A percentile compares a stretch with the other conserved stretches of the same genome.
phyloP scores from a whole-genome alignment of 92 coral and sea anemone species.

The Palythoa heliodiscus region DNA sequence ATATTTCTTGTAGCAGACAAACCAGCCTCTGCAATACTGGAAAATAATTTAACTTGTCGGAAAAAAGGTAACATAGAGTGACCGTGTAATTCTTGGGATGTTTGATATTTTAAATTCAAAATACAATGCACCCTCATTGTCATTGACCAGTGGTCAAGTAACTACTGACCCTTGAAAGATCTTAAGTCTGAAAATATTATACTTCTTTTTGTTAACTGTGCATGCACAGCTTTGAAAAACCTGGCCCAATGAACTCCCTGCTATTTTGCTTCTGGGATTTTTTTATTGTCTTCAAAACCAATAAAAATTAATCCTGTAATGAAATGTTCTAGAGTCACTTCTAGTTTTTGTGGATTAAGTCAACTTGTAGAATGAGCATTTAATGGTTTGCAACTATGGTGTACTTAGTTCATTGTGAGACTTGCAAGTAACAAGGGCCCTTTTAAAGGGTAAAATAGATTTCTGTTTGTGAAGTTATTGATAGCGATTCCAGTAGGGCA shows the following conservation, averaged over 20 bases:
- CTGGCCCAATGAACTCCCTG: constrained; percentile 19
- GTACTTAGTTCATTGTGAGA: constrained; percentile 24
- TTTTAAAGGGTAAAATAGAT: constrained; percentile 13
- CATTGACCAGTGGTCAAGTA: constrained; percentile 20
- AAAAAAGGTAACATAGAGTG: constrained; percentile 15
- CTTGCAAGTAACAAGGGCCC: constrained; percentile 21
- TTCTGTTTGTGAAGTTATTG: constrained; percentile 18
- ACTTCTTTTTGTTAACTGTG: constrained; percentile 18
- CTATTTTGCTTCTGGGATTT: constrained; percentile 16
- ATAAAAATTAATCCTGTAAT: constrained; percentile 15
- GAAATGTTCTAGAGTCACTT: constrained; percentile 18
- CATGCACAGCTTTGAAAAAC: constrained; percentile 19
- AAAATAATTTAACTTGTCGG: constrained; percentile 11
- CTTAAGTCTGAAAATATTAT: constrained; percentile 16
- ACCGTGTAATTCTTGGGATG: constrained; percentile 20
- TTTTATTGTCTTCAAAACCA: constrained; percentile 17
- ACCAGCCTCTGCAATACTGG: constrained; percentile 19
- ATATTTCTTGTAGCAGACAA: constrained; percentile 15
- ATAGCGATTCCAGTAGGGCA: constrained; percentile 21
- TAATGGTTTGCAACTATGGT: constrained; percentile 43
- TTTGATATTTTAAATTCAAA: constrained; percentile 14
- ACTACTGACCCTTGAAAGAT: constrained; percentile 19
- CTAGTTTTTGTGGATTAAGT: constrained; percentile 27
- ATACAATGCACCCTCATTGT: constrained; percentile 19
- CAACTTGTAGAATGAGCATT: constrained; percentile 43